These are phyloP conservation scores for Heliconius eleuchia DNA, from an alignment of 1,140 invertebrate genomes.

Conservation along the genomic window DNA sequence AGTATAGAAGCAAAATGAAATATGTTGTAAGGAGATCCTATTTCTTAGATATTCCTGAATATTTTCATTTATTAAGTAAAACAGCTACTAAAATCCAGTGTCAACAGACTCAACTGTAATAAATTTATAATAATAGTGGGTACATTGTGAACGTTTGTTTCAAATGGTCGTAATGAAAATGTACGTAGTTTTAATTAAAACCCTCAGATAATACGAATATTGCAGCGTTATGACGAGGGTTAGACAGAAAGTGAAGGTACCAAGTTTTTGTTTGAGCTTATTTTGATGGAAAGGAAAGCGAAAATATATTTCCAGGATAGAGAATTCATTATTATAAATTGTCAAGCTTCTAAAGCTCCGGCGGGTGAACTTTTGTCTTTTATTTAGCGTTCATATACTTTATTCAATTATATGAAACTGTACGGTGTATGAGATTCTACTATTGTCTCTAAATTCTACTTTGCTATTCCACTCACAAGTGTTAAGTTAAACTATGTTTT, in stretches of 20 bases:
- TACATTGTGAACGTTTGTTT: neutral
- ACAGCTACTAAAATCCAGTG: neutral
- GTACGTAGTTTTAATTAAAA: slow-evolving; percentile 11
- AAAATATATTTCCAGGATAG: neutral
- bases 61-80: neutral
- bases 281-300: neutral
- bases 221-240: slow-evolving; percentile 2
- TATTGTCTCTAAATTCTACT: too few relatives aligned
- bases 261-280: slow-evolving; percentile 14
- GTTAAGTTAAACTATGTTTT: too few relatives aligned
- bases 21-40: neutral
- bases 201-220: slow-evolving; percentile 6
- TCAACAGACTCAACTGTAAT: neutral
- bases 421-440: too few relatives aligned
- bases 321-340: neutral
- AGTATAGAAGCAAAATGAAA: neutral
- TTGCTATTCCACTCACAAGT: too few relatives aligned
- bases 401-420: too few relatives aligned
- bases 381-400: too few relatives aligned
- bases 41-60: neutral
- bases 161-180: slow-evolving; percentile 1
- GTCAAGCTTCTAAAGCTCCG: neutral
- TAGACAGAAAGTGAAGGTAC: neutral
- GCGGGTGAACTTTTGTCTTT: neutral
- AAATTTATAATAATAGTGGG: slow-evolving; percentile 12